These are phyloP conservation scores for Leucania comma DNA, from an alignment of 2,888 invertebrate genomes.

Conservation along the genomic window DNA sequence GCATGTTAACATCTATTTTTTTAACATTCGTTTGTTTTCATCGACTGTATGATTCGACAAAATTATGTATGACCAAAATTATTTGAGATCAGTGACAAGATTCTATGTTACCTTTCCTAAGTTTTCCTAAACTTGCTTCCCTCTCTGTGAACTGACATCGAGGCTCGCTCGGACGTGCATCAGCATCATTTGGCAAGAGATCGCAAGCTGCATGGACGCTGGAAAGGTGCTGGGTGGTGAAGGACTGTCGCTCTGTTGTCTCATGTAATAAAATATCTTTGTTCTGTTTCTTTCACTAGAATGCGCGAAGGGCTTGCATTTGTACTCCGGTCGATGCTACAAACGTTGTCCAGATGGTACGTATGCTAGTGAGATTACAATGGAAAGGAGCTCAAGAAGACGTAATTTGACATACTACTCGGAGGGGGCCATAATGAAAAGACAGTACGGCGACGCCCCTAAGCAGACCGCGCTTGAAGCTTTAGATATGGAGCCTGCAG, in stretches of 20 bases:
- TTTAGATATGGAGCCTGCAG: conserved; percentile 79
- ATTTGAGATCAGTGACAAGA: conserved; percentile 90
- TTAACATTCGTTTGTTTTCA: conserved; percentile 65
- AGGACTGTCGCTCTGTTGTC: conserved; percentile 75
- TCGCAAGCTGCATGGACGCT: conserved; percentile 87
- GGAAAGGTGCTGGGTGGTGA: conserved; percentile 87
- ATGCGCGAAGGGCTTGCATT: conserved; percentile 91
- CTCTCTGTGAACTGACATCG: conserved; percentile 76
- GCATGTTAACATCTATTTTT: conserved; percentile 59
- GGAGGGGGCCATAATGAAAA: conserved; percentile 77
- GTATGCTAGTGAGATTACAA: conserved; percentile 84
- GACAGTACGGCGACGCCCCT: conserved; percentile 71
- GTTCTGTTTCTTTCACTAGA: conserved; percentile 91
- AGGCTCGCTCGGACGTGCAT: conserved; percentile 76
- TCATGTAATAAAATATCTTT: conserved; percentile 81
- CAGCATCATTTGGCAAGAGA: conserved; percentile 82
- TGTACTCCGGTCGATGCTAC: conserved; percentile 91
- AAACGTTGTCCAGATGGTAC: conserved; percentile 90
- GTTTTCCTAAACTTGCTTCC: conserved; percentile 72
- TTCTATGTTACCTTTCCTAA: conserved; percentile 78
- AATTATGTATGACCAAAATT: conserved; percentile 79
- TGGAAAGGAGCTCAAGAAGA: conserved; percentile 82
- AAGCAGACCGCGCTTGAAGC: conserved; percentile 78
- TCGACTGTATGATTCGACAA: conserved; percentile 45
- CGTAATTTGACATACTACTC: conserved; percentile 82